These are phyloP conservation scores for Sporophila hypoxantha DNA, from an alignment of 2,113 vertebrate genomes.

Conservation along the genomic window DNA sequence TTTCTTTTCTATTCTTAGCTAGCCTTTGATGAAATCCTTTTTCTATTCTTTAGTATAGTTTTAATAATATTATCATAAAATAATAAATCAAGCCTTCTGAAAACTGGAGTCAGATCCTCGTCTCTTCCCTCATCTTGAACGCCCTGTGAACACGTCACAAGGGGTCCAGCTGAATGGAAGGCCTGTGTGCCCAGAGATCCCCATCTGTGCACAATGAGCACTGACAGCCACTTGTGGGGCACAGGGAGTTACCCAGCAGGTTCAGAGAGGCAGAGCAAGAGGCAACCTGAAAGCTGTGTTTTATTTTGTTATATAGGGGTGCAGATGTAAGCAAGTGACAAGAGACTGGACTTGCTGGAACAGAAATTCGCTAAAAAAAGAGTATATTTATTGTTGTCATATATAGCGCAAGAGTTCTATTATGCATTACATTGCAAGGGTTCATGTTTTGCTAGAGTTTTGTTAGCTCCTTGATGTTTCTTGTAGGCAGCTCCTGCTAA, in stretches of 20 bases:
- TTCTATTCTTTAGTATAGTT: no score
- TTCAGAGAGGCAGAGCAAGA: background rate
- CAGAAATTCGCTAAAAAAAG: background rate
- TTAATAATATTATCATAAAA: no score
- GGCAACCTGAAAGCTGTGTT: background rate
- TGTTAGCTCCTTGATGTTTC: no score
- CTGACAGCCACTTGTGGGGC: background rate
- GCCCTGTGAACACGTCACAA: background rate
- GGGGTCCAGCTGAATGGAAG: background rate
- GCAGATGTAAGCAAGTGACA: background rate
- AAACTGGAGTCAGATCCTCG: no score
- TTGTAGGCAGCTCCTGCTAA: no score
- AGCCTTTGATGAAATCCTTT: no score
- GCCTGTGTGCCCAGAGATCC: background rate
- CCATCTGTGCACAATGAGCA: background rate
- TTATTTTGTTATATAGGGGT: background rate
- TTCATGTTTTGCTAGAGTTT: no score
- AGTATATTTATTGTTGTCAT: background rate
- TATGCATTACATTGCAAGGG: no score
- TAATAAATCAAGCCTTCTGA: no score
- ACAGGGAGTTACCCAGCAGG: background rate
- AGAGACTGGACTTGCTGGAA: background rate
- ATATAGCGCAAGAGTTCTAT: no score
- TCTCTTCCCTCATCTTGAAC: no score
- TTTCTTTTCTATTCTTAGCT: no score